Evolutionary conservation across 2,888 invertebrate genomes (phyloP).

Genomic region (Heliconius erato): DNA sequence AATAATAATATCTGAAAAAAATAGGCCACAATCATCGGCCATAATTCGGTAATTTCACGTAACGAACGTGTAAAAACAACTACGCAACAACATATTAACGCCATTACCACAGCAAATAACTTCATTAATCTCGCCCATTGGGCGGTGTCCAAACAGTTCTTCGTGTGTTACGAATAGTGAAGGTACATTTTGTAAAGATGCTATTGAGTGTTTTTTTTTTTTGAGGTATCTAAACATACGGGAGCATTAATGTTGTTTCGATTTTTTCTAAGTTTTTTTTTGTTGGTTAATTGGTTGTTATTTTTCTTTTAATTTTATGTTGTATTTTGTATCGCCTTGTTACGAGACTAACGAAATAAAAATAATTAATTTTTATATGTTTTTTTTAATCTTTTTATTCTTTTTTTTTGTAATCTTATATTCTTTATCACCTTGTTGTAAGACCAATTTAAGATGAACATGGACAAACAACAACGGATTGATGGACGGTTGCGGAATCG

Average conservation of each 20-base stretch:
- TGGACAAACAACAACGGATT: no score
- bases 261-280: background rate
- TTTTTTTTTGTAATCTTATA: no score
- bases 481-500: no score
- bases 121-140: slow-evolving; percentile 30
- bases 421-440: no score
- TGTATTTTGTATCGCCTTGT: no score
- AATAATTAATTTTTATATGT: no score
- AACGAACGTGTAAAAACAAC: slow-evolving; percentile 19
- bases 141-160: slow-evolving; percentile 18
- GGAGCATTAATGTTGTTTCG: no score
- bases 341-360: no score
- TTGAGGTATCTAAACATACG: slow-evolving; percentile 18
- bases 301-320: no score
- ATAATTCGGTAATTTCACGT: slow-evolving; percentile 15
- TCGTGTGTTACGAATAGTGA: slow-evolving; percentile 21
- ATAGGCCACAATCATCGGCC: background rate
- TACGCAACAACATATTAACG: slow-evolving; percentile 23
- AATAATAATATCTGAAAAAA: background rate
- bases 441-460: no score
- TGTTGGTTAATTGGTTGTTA: background rate
- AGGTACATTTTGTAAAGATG: slow-evolving; percentile 31
- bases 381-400: no score
- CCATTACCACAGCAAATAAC: slow-evolving; percentile 20
- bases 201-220: slow-evolving; percentile 26